Evolutionary conservation across 1,140 invertebrate species (phyloP), one percentile per base, ranked within the genome.

Genomic region (Cotesia glomerata): DNA sequence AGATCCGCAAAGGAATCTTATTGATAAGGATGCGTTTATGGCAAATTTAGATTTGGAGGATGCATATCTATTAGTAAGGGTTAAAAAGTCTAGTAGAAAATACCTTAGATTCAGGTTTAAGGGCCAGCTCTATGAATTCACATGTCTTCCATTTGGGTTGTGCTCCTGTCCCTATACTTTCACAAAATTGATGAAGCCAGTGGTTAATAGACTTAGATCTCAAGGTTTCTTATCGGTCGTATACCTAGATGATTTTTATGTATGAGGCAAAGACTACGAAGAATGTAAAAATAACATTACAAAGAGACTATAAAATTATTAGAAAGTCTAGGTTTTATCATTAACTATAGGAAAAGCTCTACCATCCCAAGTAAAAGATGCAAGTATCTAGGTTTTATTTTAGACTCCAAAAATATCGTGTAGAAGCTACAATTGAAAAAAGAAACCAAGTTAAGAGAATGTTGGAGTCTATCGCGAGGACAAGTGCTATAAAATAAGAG

Each of bases 171-270:
- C 73, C 3, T 71, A 39, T 59, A 61, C 67, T 1, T 75, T 73
- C 18, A 75, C 74, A 1, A 75, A 75, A 45, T 11, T 75, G 0
- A 49, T 75, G 49, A 69, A 73, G 35, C 62, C 74, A 0, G 66
- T 75, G 16, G 11, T 72, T 0, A 65, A 49, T 34, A 26, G 0
- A 0, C 34, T 73, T 1, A 58, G 71, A 58, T 0, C 5, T 2
- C n/a, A 16, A 36, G 74, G 70, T 2, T 45, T 59, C 7, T 26
- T 59, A 7, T 69, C 67, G 34, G 66, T 75, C 1, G 34, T 75
- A 59, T 75, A 75, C 52, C 9, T 75, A 3, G 74, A 75, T 14
- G 71, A 75, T 36, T 36, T 72, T 2, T 75, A 39, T 45, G 66
- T 7, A 9, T 72, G n/a, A n/a, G 71, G 59, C 11, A 35, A 51